Base-by-base conservation (phyloP, 37 sponge, comb jelly and placozoan genomes). In the Halisarca cf. caerulea region DNA sequence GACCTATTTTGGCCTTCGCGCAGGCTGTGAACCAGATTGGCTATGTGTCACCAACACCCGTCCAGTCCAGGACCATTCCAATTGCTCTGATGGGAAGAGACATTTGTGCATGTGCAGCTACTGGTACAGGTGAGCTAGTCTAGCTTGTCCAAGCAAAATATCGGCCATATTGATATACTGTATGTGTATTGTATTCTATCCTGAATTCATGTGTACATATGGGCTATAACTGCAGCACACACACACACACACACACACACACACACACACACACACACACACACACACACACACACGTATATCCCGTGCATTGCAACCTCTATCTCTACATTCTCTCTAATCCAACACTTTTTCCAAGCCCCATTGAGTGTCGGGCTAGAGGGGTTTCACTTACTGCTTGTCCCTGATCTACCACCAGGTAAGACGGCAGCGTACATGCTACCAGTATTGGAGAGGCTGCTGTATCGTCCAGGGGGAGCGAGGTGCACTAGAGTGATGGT, bases 81-180 rank as follows among this genome's bases (percentile, higher is more conserved):
- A 54, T 99, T 25, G 97, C 97, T 33, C 94, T 99, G 28, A 84
- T 94, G 83, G 99, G 99, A n/a, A 99, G 95, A 74, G 99, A 99
- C 80, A 90, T 99, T 41, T 99, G 99, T 85, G 97, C 97, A 9
- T 96, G 97, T 89, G 99, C 99, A 68, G 99, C 96, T 38, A 99
- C 99, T 28, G 99, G 99, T 66, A 97, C 96, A 23, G 99, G 99
- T 94, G n/a, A 73, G 86, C 15, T 25, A 35, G 24, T 32, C 36
- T n/a, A 74, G 44, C 77, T 40, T 1, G 20, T 32, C 11, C 69
- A 30, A 30, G 34, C 51, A 6, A 47, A 47, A 47, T 11, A 47
- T 11, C 11, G 51, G 6, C 6, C 11, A 14, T 11, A 47, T 47
- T 47, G 51, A 14, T 47, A 11, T 47, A 11, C 11, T 47, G 51